Evolutionary conservation across 2,113 vertebrate species (phyloP).

Genomic region (Alethe diademata): DNA sequence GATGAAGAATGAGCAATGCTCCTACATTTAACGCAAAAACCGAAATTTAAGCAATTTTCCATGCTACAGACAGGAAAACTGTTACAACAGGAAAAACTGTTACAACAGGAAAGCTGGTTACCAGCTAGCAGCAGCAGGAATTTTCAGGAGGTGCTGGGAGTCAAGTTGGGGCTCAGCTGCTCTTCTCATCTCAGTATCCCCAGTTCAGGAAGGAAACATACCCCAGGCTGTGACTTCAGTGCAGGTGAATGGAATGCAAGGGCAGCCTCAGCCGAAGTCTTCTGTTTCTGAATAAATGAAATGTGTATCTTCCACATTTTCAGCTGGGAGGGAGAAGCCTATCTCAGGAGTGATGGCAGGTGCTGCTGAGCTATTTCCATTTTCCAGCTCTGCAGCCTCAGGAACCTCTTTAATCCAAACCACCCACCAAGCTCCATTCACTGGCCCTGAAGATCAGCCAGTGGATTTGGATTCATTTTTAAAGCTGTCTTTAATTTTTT

Average conservation of each 20-base stretch:
- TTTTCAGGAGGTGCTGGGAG: not conserved
- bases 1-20: not conserved
- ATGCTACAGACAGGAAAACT: not conserved
- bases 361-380: conserved; percentile 74
- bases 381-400: conserved; percentile 74
- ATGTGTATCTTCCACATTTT: not conserved
- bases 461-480: conserved; percentile 67
- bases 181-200: not conserved
- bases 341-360: conserved; percentile 72
- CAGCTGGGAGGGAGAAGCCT: conserved; percentile 26
- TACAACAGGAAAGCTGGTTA: not conserved
- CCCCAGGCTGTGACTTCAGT: not conserved
- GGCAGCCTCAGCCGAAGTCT: not conserved
- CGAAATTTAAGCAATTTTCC: not conserved
- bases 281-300: conserved; percentile 34
- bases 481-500: conserved; percentile 58
- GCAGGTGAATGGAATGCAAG: not conserved
- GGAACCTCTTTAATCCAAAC: conserved; percentile 64
- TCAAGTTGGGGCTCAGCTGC: not conserved
- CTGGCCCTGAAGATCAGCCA: conserved; percentile 47
- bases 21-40: not conserved
- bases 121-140: not conserved
- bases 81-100: too few relatives aligned
- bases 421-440: conserved; percentile 49
- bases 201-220: not conserved